Evolutionary conservation across 2,113 vertebrate species (phyloP).

Genomic region (Gallinago jamesoni): DNA sequence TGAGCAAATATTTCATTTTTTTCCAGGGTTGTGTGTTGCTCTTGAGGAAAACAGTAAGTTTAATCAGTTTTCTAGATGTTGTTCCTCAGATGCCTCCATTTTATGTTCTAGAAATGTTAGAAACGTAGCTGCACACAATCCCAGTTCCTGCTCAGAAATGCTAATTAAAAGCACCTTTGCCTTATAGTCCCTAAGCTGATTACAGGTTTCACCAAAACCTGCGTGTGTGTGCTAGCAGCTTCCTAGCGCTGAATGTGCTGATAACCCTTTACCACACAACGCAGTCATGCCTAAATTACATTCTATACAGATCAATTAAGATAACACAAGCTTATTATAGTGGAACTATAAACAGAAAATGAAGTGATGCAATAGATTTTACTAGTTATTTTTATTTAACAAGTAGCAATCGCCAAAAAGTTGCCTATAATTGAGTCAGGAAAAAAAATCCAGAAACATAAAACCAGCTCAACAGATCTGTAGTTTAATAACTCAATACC

Average conservation of each 20-base stretch:
- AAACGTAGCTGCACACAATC: not conserved
- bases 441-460: not conserved
- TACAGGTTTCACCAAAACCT: not conserved
- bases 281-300: not conserved
- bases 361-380: not conserved
- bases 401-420: not conserved
- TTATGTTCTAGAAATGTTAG: not conserved
- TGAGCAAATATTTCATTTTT: not conserved
- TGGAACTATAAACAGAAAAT: not conserved
- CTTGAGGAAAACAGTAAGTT: not conserved
- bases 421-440: not conserved
- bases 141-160: not conserved
- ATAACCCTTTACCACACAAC: not conserved
- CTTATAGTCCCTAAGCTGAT: not conserved
- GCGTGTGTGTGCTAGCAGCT: not conserved
- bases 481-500: not conserved
- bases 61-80: not conserved
- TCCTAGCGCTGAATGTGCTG: not conserved
- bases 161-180: not conserved
- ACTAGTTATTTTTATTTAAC: not conserved
- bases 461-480: not conserved
- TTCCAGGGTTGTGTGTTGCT: not conserved
- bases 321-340: not conserved
- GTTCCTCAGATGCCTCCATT: not conserved
- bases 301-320: not conserved